Percentiles rank a stretch among this genome's conserved stretches.
Conservation (phyloP, 1,140 invertebrate genomes). For the Musca domestica region DNA sequence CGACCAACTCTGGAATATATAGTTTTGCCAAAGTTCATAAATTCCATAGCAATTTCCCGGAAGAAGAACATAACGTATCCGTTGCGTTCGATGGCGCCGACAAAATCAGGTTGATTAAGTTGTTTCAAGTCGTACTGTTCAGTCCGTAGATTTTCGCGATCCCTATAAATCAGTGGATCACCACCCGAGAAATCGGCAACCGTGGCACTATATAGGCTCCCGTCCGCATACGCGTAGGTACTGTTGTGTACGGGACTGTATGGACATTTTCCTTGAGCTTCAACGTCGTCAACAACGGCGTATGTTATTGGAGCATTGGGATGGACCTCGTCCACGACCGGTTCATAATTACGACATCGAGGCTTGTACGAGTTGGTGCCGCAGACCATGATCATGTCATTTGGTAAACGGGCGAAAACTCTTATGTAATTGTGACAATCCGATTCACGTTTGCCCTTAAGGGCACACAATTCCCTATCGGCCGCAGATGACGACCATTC, state of each 20-base stretch:
- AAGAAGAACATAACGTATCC: conserved; percentile 98
- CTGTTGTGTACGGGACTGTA: conserved; percentile 93
- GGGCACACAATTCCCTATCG: conserved; percentile 77
- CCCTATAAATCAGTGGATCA: conserved; percentile 83
- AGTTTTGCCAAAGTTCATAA: conserved; percentile 92
- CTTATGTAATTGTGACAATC: conserved; percentile 96
- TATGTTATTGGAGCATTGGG: conserved; percentile 33
- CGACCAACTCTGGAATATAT: conserved; percentile 94
- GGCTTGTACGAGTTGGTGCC: conserved; percentile 97
- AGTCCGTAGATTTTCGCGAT: conserved; percentile 78
- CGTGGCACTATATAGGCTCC: conserved; percentile 90
- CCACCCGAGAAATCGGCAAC: conserved; percentile 90
- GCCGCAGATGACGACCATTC: conserved; percentile 81
- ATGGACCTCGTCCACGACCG: conserved; percentile 10
- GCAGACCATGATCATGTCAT: conserved; percentile 81
- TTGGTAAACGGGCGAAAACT: conserved; percentile 67
- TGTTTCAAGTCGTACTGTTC: conserved; percentile 71
- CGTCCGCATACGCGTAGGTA: conserved; percentile 81
- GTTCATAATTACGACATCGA: conserved; percentile 67
- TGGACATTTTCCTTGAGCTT: conserved; percentile 84
- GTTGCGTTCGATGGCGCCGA: conserved; percentile 86
- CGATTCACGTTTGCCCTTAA: conserved; percentile 82
- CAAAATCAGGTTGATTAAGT: conserved; percentile 73
- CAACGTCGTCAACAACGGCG: conserved; percentile 64
- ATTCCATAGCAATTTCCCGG: conserved; percentile 91